These are phyloP conservation scores for Luperina testacea DNA, from an alignment of 2,888 invertebrate species.

Conservation along the genomic window DNA sequence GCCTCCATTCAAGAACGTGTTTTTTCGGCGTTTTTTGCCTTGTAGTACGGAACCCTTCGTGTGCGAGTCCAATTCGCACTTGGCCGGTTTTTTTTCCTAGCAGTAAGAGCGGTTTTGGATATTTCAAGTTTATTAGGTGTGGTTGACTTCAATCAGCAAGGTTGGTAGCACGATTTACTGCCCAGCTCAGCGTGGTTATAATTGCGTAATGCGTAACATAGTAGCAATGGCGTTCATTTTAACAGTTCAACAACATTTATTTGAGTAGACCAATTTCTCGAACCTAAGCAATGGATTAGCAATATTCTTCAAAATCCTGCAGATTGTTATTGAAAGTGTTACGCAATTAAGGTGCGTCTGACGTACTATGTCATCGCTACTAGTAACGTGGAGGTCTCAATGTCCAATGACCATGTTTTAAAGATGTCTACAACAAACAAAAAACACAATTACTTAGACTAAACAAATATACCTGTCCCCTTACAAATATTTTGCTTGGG, in stretches of 20 bases:
- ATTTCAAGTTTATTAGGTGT: not conserved
- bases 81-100: not conserved
- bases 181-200: not conserved
- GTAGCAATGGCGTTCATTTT: not conserved
- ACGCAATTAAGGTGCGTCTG: not conserved
- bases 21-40: no score
- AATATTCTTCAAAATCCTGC: not conserved
- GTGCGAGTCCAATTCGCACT: no score
- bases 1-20: no score
- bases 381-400: not conserved
- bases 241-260: not conserved
- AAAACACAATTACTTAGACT: not conserved
- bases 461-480: constrained; percentile 23
- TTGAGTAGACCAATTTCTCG: not conserved
- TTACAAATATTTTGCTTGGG: constrained; percentile 38
- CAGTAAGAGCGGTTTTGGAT: not conserved
- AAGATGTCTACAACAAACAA: constrained; percentile 4
- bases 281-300: not conserved
- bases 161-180: no score
- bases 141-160: not conserved
- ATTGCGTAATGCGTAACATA: no score
- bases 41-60: no score
- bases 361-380: not conserved
- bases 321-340: not conserved
- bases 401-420: not conserved